Base-by-base conservation (phyloP, 2,888 invertebrate genomes). In the Ophonus ardosiacus region DNA sequence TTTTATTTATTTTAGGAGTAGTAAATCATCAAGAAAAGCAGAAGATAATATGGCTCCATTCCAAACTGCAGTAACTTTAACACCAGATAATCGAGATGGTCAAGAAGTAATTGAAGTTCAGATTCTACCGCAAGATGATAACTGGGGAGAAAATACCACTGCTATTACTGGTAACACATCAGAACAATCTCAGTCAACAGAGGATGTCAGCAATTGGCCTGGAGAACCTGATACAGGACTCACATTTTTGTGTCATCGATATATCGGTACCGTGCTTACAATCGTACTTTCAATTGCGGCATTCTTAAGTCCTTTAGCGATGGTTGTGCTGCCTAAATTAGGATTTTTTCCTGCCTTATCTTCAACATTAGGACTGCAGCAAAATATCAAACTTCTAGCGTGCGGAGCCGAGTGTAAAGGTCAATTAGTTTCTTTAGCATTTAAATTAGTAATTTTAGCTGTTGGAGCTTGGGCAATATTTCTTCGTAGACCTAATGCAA, bases 141-240 rank as follows among this genome's bases (percentile, higher is more conserved):
- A 98, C 91, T 99, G 99, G 99, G 98, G 98, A n/a, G 99, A 99
- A 91, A 98, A 98, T 89, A 98, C 98, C 0, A 99, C 99, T 0
- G 98, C 98, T 0, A 96, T 99, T 43, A 99, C 99, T 0, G 98
- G 98, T 8, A 98, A 98, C 89, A 98, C 98, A 0, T 98, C 98
- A 0, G 99, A 98, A 90, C 97, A 98, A 88, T 98, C 98, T 3
- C 97, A 97, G 88, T 98, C 98, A 0, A 96, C 97, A 90, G 98
- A 98, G 90, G 98, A 98, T 90, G 95, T 97, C 3, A 96, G 96
- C 88, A 96, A 96, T 88, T 97, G 96, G 95, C 94, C 94, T 71
- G 93, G 93, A 13, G 96, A 96, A 40, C 94, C 94, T 43, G 96
- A 97, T 78, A 93, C 95, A 4, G 95, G 96, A 0, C 92, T 96